These are phyloP conservation scores for Drosophila paramelanica DNA, from an alignment of 2,888 invertebrate genomes.

Conservation along the genomic window DNA sequence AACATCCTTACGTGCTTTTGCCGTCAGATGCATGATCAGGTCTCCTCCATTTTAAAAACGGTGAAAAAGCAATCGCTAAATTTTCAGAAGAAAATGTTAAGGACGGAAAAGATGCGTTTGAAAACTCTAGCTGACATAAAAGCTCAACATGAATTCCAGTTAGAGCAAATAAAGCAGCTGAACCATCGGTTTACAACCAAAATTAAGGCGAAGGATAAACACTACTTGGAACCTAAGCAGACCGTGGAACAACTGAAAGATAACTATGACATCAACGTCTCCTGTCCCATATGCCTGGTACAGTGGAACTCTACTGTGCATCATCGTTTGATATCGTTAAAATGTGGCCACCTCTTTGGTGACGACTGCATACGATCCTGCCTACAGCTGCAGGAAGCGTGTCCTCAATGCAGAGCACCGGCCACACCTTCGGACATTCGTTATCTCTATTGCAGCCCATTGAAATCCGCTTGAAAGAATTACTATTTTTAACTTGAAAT, in stretches of 20 bases:
- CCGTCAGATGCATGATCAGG: not conserved
- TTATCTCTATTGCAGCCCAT: slow-evolving; percentile 8
- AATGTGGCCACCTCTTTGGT: slow-evolving; percentile 35
- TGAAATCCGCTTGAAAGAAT: not conserved
- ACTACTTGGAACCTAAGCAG: slow-evolving; percentile 4
- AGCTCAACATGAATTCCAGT: not conserved
- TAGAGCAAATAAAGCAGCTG: slow-evolving; percentile 1
- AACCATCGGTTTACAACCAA: not conserved
- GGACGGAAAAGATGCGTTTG: not conserved
- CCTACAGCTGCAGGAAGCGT: not conserved
- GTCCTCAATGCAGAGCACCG: slow-evolving; percentile 18
- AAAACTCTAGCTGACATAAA: not conserved
- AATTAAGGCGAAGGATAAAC: slow-evolving; percentile 4
- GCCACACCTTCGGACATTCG: not conserved
- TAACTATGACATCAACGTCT: not conserved
- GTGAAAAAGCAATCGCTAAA: not conserved
- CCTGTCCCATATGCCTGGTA: slow-evolving; percentile 27
- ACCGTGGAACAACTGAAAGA: not conserved
- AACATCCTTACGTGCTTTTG: not conserved
- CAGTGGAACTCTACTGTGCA: not conserved
- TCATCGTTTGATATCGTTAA: slow-evolving; percentile 18
- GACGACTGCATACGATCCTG: slow-evolving; percentile 7
- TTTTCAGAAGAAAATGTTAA: not conserved
- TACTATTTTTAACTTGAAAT: not conserved
- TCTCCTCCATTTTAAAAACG: not conserved